Evolutionary conservation across 92 coral and sea anemone species (phyloP).

Genomic region (Zoanthus sansibaricus): DNA sequence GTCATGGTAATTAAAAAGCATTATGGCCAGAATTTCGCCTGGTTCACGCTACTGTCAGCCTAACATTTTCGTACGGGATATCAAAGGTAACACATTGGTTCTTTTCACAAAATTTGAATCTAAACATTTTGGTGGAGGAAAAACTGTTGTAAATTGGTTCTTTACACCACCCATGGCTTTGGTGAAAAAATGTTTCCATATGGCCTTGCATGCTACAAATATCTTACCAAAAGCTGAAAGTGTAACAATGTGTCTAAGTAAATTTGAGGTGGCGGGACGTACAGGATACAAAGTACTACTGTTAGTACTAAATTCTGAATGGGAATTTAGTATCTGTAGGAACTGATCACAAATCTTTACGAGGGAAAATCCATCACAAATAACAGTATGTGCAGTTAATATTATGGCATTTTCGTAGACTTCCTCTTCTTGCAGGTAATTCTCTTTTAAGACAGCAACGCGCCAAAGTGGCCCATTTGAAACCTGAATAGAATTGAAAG

Average conservation of each 20-base stretch:
- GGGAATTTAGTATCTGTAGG: slow-evolving; percentile 57
- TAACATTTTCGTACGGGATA: too few relatives aligned
- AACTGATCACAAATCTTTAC: slow-evolving; percentile 72
- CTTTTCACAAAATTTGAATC: slow-evolving; percentile 66
- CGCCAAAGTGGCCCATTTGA: slow-evolving; percentile 33
- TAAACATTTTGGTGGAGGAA: slow-evolving; percentile 67
- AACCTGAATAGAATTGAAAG: slow-evolving; percentile 25
- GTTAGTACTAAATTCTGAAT: neutral
- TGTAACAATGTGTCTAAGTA: slow-evolving; percentile 55
- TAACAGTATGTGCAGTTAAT: slow-evolving; percentile 65
- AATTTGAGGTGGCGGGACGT: slow-evolving; percentile 54
- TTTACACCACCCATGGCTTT: slow-evolving; percentile 54
- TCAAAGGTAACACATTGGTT: slow-evolving; percentile 74
- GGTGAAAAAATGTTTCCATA: slow-evolving; percentile 11
- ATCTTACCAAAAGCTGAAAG: slow-evolving; percentile 41
- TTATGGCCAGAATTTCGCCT: too few relatives aligned
- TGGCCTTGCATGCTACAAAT: slow-evolving; percentile 29
- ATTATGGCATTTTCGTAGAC: slow-evolving; percentile 73
- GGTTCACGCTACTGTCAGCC: too few relatives aligned
- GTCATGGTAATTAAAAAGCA: too few relatives aligned
- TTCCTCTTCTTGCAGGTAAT: slow-evolving; percentile 68
- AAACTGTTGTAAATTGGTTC: slow-evolving; percentile 67
- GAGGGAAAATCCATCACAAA: slow-evolving; percentile 74
- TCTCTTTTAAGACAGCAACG: slow-evolving; percentile 59
- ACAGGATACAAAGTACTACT: slow-evolving; percentile 20